Evolutionary conservation across 2,888 invertebrate genomes (phyloP), one percentile per base, ranked within the genome.

Genomic region (Pyrrhia umbra): DNA sequence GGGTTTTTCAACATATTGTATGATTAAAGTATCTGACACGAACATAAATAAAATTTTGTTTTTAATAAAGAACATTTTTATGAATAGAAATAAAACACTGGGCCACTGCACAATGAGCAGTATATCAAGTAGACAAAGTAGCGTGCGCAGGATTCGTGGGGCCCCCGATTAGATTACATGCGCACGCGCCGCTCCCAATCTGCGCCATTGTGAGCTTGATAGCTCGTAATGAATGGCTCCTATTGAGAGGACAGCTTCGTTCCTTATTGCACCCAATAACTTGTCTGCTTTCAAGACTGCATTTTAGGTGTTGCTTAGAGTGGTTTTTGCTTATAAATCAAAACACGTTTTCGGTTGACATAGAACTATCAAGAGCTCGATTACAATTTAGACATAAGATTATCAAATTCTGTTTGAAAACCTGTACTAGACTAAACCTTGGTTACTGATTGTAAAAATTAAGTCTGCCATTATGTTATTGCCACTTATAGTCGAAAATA

Each of bases 141-240:
- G 23, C 39, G n/a, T 43, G 60, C 63, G 64, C 64, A 70, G 74
- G 70, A 81, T 75, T 81, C 78, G 75, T 76, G 79, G 62, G 75
- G 72, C 75, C 70, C 42, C 65, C 78, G 83, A 84, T 84, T 82
- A 84, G 83, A 82, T 83, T 79, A 69, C 75, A 55, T 43, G 59
- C 72, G 68, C 72, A 58, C 58, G 75, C 75, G 63, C 50, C 63
- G 72, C 75, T 69, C 72, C 65, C 72, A 75, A 70, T 75, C 64
- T 59, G 64, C 30, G 68, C 71, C 59, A 73, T 69, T 73, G 75
- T 75, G 40, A 16, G 52, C 43, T 39, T 57, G 69, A 57, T 57
- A 54, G 68, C 52, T 69, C 2, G 58, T 42, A 70, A 69, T 58
- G 37, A 72, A 72, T 63, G 52, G 54, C 34, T 62, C 47, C 56